Percentiles rank a stretch among this genome's conserved stretches.
These are phyloP conservation scores for Murina feae DNA, from an alignment of 2,113 vertebrate species.

Conservation along the genomic window DNA sequence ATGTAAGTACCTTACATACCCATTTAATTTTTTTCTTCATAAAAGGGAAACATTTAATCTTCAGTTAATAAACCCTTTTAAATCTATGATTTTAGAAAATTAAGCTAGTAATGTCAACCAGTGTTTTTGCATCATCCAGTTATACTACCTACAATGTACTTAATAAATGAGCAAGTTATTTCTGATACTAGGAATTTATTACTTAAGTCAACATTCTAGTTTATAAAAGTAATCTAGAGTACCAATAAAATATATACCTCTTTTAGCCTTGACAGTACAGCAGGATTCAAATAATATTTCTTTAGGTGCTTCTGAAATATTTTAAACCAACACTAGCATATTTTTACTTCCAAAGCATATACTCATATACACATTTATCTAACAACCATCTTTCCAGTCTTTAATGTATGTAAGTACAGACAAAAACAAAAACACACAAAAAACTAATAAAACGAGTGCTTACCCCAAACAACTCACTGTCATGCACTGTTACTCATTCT, in stretches of 20 bases:
- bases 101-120: not conserved
- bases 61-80: not conserved
- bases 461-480: not conserved
- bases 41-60: conserved; percentile 25
- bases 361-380: not conserved
- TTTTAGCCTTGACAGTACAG: not conserved
- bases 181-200: not conserved
- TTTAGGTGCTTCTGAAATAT: not conserved
- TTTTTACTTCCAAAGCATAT: not conserved
- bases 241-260: not conserved
- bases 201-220: not conserved
- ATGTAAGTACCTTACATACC: not conserved
- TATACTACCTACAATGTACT: not conserved
- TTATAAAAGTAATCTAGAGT: conserved; percentile 1
- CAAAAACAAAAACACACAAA: not conserved
- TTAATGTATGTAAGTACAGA: not conserved
- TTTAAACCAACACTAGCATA: not conserved
- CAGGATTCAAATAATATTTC: not conserved
- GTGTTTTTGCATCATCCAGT: not conserved
- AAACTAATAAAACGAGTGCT: not conserved
- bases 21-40: conserved; percentile 9
- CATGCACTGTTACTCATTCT: not conserved
- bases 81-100: conserved; percentile 5
- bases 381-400: not conserved
- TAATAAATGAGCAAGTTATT: not conserved